Percentiles rank a stretch among this genome's conserved stretches.
Conservation (phyloP, 2,888 invertebrate genomes). For the Drosophila niveifrons region DNA sequence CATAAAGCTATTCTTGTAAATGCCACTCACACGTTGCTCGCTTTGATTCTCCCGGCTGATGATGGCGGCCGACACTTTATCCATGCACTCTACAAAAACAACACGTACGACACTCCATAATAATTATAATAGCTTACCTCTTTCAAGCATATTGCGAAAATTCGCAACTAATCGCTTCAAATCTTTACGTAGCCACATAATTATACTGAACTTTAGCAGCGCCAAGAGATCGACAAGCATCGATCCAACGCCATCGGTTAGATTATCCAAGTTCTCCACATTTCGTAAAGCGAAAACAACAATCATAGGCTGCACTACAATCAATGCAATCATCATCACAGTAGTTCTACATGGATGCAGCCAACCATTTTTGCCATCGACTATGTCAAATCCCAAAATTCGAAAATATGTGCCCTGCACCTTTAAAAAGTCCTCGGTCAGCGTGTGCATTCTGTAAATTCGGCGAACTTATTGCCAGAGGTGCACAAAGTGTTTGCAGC, state of each 20-base stretch:
- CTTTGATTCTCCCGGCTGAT: conserved; percentile 34
- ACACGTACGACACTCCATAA: not conserved
- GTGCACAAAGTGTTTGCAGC: not conserved
- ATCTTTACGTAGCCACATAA: conserved; percentile 34
- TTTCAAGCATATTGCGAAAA: conserved; percentile 30
- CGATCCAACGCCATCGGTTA: conserved; percentile 9
- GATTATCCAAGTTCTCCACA: conserved; percentile 10
- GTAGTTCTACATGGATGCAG: conserved; percentile 6
- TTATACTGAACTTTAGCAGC: conserved; percentile 44
- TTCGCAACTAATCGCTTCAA: conserved; percentile 29
- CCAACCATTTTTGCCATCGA: conserved; percentile 4
- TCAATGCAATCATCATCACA: not conserved
- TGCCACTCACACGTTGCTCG: conserved; percentile 35
- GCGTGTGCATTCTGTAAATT: conserved; percentile 5
- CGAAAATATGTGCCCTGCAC: conserved; percentile 7
- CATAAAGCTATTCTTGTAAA: conserved; percentile 40
- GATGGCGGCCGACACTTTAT: conserved; percentile 7
- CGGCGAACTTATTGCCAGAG: not conserved
- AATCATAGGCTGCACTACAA: conserved; percentile 9
- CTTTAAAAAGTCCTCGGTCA: conserved; percentile 8
- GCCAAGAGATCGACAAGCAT: conserved; percentile 41
- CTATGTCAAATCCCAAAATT: conserved; percentile 7
- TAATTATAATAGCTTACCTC: conserved; percentile 29
- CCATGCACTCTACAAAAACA: conserved; percentile 28
- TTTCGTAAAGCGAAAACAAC: not conserved